Conservation (phyloP, 2,113 vertebrate genomes). For the Tylochromis polylepis region DNA sequence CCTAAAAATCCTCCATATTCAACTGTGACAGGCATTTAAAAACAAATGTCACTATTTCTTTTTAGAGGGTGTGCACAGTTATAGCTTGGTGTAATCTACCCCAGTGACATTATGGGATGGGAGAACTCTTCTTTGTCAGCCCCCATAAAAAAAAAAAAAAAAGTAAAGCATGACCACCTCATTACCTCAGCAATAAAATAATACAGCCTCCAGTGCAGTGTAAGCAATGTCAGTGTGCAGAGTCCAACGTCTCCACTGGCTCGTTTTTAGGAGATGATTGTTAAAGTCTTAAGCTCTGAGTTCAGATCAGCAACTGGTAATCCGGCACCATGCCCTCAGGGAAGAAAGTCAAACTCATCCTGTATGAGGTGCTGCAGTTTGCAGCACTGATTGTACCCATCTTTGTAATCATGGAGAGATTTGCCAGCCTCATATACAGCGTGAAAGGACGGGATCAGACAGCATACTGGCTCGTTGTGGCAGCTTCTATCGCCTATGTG, state of each 20-base stretch:
- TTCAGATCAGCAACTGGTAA: neutral
- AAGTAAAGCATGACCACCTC: slow-evolving; percentile 51
- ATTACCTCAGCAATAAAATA: slow-evolving; percentile 65
- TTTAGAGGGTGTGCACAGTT: neutral
- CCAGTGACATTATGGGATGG: neutral
- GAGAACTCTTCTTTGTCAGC: slow-evolving; percentile 22
- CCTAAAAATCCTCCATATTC: neutral
- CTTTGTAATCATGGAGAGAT: slow-evolving; percentile 69
- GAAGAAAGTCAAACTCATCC: slow-evolving; percentile 69
- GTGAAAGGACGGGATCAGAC: slow-evolving; percentile 16
- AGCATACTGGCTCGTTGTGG: slow-evolving; percentile 79
- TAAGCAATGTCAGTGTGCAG: slow-evolving; percentile 63
- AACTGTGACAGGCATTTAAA: neutral
- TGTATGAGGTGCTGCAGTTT: slow-evolving; percentile 75
- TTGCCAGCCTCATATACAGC: slow-evolving; percentile 42
- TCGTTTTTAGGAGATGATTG: slow-evolving; percentile 10
- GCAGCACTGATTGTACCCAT: slow-evolving; percentile 53
- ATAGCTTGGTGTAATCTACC: neutral
- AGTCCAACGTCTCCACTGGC: slow-evolving; percentile 57
- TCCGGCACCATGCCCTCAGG: slow-evolving; percentile 65
- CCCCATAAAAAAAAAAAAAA: slow-evolving; percentile 49
- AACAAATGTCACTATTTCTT: neutral
- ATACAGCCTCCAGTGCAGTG: slow-evolving; percentile 57
- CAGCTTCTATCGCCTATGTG: slow-evolving; percentile 75
- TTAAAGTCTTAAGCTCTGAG: neutral